Evolutionary conservation across 2,113 vertebrate species (phyloP), one percentile per base, ranked within the genome.

Genomic region (Baryphthengus martii): DNA sequence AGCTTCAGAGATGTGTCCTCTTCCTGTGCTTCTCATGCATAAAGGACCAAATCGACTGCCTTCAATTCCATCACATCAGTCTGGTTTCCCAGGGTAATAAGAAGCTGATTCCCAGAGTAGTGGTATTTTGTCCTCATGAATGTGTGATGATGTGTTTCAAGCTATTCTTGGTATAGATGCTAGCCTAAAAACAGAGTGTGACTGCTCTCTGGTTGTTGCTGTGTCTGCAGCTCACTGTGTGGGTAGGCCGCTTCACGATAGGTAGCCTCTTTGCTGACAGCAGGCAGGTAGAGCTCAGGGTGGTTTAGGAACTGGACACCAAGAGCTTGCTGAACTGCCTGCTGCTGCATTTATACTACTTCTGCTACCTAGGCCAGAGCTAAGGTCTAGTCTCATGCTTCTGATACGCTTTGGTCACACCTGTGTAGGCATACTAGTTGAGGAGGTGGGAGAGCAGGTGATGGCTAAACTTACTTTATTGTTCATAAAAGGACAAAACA

Each of bases 1-100:
- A 1, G 13, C 44, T 65, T 93, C 40, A 72, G 49, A 73, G n/a
- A 28, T 13, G 6, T 15, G 20, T 35, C 39, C 11, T 89, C 59
- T 55, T 59, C 42, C 0, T 0, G 0, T 37, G 11, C 33, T 75
- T 52, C 35, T 72, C 19, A 5, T 16, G n/a, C 17, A 53, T 39
- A 81, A 85, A 61, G 13, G 15, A 17, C 75, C 37, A 35, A 44
- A 37, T 37, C 2, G 1, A 1, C 59, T 71, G 24, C 37, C 16
- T 80, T 24, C 24, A 35, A 3, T 53, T 79, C 17, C 11, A 2
- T 5, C 23, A 39, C 8, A 8, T 6, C 3, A 56, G 39, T 66
- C 67, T 93, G 35, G 3, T 76, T 89, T 94, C n/a, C 23, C 31
- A 59, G n/a, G 3, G 4, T 75, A 68, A 49, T 45, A 29, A 45